A percentile compares a stretch with the other conserved stretches of the same genome.
phyloP scores from a whole-genome alignment of 2,113 vertebrate genomes.

The Semicossyphus pulcher region DNA sequence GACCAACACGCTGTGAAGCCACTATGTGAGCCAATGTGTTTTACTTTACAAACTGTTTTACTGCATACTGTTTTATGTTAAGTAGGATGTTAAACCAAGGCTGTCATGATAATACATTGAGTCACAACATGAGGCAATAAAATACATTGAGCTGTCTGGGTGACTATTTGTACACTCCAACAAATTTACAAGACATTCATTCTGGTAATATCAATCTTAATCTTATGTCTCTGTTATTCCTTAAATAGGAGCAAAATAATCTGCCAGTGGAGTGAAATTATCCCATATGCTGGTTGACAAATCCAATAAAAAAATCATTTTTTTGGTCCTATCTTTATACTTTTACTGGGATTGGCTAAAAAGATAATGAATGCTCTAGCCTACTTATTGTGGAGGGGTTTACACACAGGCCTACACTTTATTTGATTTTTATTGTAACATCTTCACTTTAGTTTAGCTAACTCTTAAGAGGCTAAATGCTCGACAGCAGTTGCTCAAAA shows the following conservation, averaged over 20 bases:
- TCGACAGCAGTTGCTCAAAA: no score
- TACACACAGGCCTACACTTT: no score
- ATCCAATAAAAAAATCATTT: no score
- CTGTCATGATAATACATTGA: neutral
- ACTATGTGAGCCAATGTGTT: slow-evolving; percentile 53
- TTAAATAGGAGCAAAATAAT: neutral
- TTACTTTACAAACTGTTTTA: slow-evolving; percentile 37
- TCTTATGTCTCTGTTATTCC: neutral
- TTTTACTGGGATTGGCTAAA: no score
- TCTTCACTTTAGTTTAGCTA: no score
- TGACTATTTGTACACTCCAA: neutral
- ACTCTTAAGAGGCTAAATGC: no score
- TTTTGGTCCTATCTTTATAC: no score
- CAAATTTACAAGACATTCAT: neutral
- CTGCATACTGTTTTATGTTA: neutral
- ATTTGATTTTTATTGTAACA: no score
- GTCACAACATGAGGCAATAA: slow-evolving; percentile 15
- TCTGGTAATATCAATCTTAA: neutral
- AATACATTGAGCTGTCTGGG: neutral
- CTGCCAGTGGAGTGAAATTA: neutral
- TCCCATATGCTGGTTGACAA: no score
- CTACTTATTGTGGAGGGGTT: no score
- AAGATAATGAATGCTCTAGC: no score
- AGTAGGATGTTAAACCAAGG: slow-evolving; percentile 17
- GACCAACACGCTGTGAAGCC: slow-evolving; percentile 35